Base-by-base conservation (phyloP, 2,888 invertebrate species). In the Polymixis lichenea region DNA sequence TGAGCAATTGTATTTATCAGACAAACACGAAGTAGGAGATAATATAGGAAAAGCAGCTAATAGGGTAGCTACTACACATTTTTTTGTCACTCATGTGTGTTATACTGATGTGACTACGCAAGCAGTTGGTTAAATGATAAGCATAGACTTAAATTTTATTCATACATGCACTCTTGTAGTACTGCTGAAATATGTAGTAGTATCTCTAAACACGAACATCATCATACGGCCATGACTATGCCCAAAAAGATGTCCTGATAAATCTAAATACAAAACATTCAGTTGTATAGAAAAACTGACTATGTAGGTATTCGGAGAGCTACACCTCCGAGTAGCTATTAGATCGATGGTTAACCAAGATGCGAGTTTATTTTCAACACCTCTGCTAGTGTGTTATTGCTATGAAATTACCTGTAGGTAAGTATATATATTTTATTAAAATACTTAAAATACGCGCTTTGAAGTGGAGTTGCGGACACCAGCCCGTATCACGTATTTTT, bases 381-480 rank as follows among this genome's bases (percentile, higher is more conserved):
- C 4, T 49, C 43, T 55, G 43, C 2, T 6, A 51, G 56, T 32
- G 53, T 49, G 22, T 61, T 78, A 28, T 62, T 78, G 77, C 61
- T 71, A 51, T 77, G 56, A n/a, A 32, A 25, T 78, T 78, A 72
- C 9, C 17, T 56, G 13, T 13, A 78, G 77, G 72, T 51, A 78
- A 7, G 62, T 51, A 78, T 7, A 64, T 38, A 0, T 28, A 73
- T 6, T 25, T 25, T 22, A 32, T 43, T 51, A 17, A 43, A 43
- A 43, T 43, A 43, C 38, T 5, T 38, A 38, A 38, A 38, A 38
- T 38, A 38, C 6, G 38, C 43, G 11, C 43, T 43, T 43, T 43
- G 43, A 43, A 9, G 43, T 9, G 43, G 43, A 43, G 43, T 43
- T 43, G 43, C 43, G 11, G 43, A 43, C 43, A 43, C 43, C 43